These are phyloP conservation scores for Hydrozoanthus gracilis DNA, from an alignment of 92 coral and sea anemone genomes.

Conservation along the genomic window DNA sequence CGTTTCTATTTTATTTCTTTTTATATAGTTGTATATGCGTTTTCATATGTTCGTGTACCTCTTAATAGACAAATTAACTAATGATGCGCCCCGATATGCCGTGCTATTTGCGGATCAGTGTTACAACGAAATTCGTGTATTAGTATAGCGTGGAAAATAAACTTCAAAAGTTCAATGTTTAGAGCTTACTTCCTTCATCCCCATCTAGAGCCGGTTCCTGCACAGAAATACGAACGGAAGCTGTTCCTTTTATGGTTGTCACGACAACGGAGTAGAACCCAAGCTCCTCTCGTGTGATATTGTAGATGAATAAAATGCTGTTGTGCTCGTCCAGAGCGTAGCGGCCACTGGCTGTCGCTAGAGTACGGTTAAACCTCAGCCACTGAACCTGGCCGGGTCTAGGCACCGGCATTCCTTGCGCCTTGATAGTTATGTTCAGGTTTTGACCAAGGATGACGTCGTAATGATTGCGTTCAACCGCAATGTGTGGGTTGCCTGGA, in stretches of 20 bases:
- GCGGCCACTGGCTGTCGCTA: neutral
- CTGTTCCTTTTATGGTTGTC: constrained; percentile 19
- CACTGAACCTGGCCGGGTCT: constrained; percentile 32
- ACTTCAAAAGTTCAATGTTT: neutral
- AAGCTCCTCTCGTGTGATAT: constrained; percentile 25
- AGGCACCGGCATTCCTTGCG: constrained; percentile 31
- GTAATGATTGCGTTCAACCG: constrained; percentile 26
- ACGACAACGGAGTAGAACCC: constrained; percentile 25
- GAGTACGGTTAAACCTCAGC: constrained; percentile 28
- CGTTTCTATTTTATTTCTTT: no score
- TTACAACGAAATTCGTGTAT: no score
- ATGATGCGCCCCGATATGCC: no score
- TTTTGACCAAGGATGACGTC: constrained; percentile 19
- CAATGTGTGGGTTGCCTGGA: constrained; percentile 32
- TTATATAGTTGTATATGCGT: no score
- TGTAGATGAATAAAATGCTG: constrained; percentile 26
- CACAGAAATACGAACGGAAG: constrained; percentile 14
- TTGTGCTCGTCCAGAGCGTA: constrained; percentile 4
- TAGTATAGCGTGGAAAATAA: no score
- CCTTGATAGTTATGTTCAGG: constrained; percentile 23
- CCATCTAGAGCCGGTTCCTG: neutral
- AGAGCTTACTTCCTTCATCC: constrained; percentile 19
- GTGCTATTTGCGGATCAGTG: no score
- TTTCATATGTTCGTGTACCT: no score
- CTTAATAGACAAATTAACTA: no score